Evolutionary conservation across 2,797 vertebrate genomes (phyloP).

Genomic region (Neopelma chrysocephalum): DNA sequence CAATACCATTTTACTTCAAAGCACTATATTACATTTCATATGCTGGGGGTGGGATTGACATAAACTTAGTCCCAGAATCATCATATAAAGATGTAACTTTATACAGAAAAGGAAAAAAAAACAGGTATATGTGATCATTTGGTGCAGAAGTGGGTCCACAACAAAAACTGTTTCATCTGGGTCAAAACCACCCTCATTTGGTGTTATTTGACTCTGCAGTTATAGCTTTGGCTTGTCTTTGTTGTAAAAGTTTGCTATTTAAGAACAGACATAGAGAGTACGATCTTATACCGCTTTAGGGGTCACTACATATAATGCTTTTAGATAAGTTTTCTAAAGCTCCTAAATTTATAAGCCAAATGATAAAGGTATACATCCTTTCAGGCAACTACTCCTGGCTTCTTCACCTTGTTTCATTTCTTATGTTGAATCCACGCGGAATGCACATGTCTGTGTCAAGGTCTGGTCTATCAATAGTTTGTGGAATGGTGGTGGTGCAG

Average conservation of each 20-base stretch:
- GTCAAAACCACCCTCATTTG: not conserved
- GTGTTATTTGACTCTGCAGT: not conserved
- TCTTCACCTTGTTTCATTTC: not conserved
- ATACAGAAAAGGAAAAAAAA: not conserved
- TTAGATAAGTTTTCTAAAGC: not conserved
- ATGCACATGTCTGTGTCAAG: rapidly evolving
- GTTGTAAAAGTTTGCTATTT: not conserved
- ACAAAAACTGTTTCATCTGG: not conserved
- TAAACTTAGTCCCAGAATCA: not conserved
- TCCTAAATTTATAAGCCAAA: not conserved
- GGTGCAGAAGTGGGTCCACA: not conserved
- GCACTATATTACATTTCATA: not conserved
- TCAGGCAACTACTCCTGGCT: not conserved
- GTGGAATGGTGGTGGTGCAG: not conserved
- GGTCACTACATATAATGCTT: not conserved
- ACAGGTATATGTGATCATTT: not conserved
- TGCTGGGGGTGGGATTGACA: not conserved
- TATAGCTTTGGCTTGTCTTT: not conserved
- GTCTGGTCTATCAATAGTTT: not conserved
- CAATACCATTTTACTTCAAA: not conserved
- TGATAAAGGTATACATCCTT: not conserved
- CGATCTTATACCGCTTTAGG: not conserved
- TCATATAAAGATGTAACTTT: not conserved
- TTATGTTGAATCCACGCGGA: not conserved
- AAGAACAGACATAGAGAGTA: not conserved